These are phyloP conservation scores for Patella caerulea DNA, from an alignment of 2,888 invertebrate genomes.

Conservation along the genomic window DNA sequence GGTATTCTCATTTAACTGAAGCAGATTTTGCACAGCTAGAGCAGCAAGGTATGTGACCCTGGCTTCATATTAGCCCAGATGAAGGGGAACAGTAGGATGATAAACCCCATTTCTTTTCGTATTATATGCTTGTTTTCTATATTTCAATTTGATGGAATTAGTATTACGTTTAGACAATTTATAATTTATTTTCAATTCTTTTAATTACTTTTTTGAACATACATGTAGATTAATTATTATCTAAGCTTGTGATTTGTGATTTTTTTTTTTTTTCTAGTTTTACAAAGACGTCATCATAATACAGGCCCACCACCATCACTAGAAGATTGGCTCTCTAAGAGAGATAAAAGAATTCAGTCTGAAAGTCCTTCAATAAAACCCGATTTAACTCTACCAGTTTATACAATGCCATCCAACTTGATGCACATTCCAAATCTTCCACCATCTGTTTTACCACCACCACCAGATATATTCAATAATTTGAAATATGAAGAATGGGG, in stretches of 20 bases:
- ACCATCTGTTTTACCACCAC: conserved; percentile 48
- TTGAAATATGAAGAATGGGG: conserved; percentile 45
- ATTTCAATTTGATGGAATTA: background rate
- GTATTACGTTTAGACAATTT: background rate
- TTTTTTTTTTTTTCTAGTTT: no score
- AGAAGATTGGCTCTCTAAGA: conserved; percentile 47
- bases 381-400: conserved; percentile 31
- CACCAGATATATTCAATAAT: conserved; percentile 36
- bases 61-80: no score
- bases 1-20: conserved; percentile 63
- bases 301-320: conserved; percentile 31
- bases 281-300: background rate
- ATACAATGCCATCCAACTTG: conserved; percentile 39
- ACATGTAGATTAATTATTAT: background rate
- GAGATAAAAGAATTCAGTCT: conserved; percentile 31
- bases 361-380: conserved; percentile 1
- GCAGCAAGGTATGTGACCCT: conserved; percentile 39
- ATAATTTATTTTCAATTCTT: background rate
- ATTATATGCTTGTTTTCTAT: background rate
- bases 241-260: no score
- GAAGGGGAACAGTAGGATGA: background rate
- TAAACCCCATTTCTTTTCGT: background rate
- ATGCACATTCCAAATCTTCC: conserved; percentile 34
- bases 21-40: conserved; percentile 49
- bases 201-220: background rate